Evolutionary conservation across 2,888 invertebrate genomes (phyloP).

Genomic region (Chorisops tibialis): DNA sequence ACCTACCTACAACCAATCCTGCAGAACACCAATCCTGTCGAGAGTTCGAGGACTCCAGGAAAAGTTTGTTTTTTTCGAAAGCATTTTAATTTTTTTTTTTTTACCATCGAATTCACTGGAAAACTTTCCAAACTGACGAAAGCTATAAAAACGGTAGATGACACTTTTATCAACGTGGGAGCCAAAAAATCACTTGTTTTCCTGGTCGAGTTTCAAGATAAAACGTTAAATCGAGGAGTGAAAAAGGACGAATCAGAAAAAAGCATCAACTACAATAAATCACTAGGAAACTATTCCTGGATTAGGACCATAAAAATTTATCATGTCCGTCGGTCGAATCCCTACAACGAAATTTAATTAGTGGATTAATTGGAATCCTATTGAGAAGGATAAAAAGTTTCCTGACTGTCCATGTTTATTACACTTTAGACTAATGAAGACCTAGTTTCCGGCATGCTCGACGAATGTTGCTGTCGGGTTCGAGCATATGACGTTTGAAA

Average conservation of each 20-base stretch:
- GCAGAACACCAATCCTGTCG: no score
- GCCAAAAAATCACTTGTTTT: background rate
- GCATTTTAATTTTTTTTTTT: no score
- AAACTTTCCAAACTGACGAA: background rate
- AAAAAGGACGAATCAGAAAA: slow-evolving; percentile 23
- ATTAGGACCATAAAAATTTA: slow-evolving; percentile 29
- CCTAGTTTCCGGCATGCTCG: no score
- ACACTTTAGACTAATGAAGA: no score
- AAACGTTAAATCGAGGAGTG: slow-evolving; percentile 11
- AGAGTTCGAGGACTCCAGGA: no score
- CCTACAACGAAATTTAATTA: slow-evolving; percentile 9
- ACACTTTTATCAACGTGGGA: slow-evolving; percentile 2
- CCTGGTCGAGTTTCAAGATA: background rate
- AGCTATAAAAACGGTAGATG: background rate
- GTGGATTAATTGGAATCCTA: slow-evolving; percentile 6
- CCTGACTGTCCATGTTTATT: no score
- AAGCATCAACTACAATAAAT: slow-evolving; percentile 24
- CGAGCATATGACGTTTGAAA: no score
- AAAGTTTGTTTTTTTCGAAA: no score
- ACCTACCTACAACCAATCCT: background rate
- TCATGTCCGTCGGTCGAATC: slow-evolving; percentile 7
- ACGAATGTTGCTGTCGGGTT: no score
- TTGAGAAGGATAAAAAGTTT: background rate
- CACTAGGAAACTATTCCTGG: slow-evolving; percentile 15
- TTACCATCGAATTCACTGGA: no score